Base-by-base conservation (phyloP, 92 coral and sea anemone species). In the Meandrina meandrites region DNA sequence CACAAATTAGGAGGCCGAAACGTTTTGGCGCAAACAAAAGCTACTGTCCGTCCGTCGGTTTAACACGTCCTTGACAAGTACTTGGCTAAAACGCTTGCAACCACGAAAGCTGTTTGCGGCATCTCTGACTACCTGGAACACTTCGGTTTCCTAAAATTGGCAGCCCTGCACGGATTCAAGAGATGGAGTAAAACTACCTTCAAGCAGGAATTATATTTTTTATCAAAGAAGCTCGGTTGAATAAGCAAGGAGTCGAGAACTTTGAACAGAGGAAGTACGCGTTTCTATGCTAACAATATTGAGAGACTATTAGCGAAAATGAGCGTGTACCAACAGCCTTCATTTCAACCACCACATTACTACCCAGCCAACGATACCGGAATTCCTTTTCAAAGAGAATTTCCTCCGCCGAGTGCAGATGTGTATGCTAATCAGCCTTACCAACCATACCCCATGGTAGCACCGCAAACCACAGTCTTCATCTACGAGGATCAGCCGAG, bases 391-490 rank as follows among this genome's bases (percentile, higher is more conserved):
- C 84, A 67, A 37, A 56, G 79, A 11, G 84, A 79, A 0, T 79
- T 79, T 21, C 58, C 85, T 30, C 71, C 89, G 36, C 84, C 78
- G 11, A 51, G 30, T 17, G 14, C 79, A 62, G 78, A 68, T 21
- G 85, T 88, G 11, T 79, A 83, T 81, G 79, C 88, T 9, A 84
- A 67, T 40, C 95, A 92, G 71, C 95, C 95, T 0, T 92, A 92
- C 36, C 89, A 92, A 35, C 75, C 95, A 8, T 87, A 73, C 62
- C 95, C 95, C 0, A 87, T 92, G 76, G 67, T 90, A 13, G 95
- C 95, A 5, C 95, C 91, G 12, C 94, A 89, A 82, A 76, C 87
- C 16, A 90, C 95, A 10, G 87, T 90, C 1, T 90, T 86, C 31
- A 57, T 92, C 53, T 90, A 92, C 77, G 92, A 82, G 51, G 93